phyloP scores from a whole-genome alignment of 2,113 vertebrate species.

The Cinclus cinclus region DNA sequence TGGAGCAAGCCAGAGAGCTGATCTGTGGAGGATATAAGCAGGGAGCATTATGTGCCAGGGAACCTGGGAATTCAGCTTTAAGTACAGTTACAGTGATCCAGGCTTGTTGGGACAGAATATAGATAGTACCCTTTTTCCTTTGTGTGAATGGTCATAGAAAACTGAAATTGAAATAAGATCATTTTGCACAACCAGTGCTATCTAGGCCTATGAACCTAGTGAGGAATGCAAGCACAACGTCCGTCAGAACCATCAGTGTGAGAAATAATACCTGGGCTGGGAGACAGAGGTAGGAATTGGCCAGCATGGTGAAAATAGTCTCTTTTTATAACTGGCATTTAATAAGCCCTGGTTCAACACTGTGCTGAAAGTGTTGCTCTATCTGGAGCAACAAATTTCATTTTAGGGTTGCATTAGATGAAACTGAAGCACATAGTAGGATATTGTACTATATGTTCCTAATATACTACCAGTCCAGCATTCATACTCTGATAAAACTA shows the following conservation, averaged over 20 bases:
- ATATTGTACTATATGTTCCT: not conserved
- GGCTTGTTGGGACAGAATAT: not conserved
- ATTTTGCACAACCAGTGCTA: not conserved
- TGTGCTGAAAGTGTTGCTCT: not conserved
- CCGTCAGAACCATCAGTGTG: not conserved
- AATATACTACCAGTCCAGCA: not conserved
- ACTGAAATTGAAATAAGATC: not conserved
- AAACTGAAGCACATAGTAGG: not conserved
- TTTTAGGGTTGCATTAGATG: not conserved
- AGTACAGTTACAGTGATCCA: not conserved
- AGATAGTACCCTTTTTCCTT: fast-evolving
- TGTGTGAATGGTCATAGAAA: not conserved
- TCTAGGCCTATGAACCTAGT: fast-evolving
- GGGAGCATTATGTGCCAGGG: too few relatives aligned
- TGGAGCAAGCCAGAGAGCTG: not conserved
- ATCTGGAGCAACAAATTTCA: not conserved
- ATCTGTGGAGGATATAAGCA: not conserved
- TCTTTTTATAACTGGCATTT: not conserved
- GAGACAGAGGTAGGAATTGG: not conserved
- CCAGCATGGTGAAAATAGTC: not conserved
- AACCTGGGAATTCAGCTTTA: not conserved
- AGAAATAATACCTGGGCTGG: not conserved
- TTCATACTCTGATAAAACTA: not conserved
- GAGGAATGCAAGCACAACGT: not conserved
- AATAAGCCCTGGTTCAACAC: not conserved